Evolutionary conservation across 2,113 vertebrate species (phyloP).

Genomic region (Rhinolophus ferrumequinum): DNA sequence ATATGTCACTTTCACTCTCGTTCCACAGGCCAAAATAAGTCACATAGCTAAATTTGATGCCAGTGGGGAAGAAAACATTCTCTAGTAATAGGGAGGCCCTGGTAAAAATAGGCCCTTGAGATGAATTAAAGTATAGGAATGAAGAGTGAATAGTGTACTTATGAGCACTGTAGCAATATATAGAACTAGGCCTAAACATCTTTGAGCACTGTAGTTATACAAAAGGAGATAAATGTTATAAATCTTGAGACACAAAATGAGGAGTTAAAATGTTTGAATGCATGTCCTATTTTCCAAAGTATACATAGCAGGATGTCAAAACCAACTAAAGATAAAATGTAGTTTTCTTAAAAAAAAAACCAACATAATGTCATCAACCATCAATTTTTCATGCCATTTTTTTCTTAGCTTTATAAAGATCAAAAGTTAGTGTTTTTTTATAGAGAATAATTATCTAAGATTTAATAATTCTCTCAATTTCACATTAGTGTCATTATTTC

Average conservation of each 20-base stretch:
- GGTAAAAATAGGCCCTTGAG: not conserved
- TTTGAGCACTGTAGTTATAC: not conserved
- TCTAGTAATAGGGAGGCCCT: not conserved
- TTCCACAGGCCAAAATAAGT: constrained; percentile 9
- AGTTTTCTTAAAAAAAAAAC: not conserved
- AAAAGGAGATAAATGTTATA: not conserved
- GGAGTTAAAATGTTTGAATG: not conserved
- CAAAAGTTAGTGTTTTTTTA: not conserved
- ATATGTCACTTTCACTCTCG: not conserved
- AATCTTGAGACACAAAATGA: not conserved
- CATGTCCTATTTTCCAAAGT: not conserved
- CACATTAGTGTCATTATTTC: not conserved
- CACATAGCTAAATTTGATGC: not conserved
- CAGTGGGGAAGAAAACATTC: not conserved
- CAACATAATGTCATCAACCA: not conserved
- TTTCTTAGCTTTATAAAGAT: not conserved
- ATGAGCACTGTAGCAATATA: constrained; percentile 8
- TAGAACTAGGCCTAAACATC: not conserved
- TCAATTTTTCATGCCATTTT: not conserved
- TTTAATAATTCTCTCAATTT: constrained; percentile 12
- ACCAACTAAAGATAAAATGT: not conserved
- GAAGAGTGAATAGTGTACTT: not conserved
- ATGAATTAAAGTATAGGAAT: not conserved
- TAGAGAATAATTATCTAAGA: not conserved
- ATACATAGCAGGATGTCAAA: not conserved